Evolutionary conservation across 53 echinoderm and acorn worm species (phyloP), one percentile per base, ranked within the genome.

Genomic region (Paracentrotus lividus): DNA sequence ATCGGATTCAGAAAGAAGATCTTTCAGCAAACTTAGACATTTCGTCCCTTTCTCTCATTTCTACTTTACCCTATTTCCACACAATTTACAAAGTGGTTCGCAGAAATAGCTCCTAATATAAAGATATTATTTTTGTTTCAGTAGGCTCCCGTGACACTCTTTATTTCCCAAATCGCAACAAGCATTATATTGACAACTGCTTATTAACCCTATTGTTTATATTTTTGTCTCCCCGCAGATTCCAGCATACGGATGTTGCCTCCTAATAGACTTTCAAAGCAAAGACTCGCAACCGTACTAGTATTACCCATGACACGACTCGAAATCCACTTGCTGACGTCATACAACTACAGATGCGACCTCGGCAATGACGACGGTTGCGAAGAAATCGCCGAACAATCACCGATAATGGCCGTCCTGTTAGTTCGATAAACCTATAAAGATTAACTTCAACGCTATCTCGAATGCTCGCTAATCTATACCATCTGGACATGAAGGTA

Each of bases 401-500:
- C 68, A 53, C 15, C 90, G 34, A 51, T 75, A 0, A 9, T 31
- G 32, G 90, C 32, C 5, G 69, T 90, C n/a, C 38, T 72, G 7
- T 47, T 40, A 29, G 44, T 75, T 0, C 75, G 89, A 26, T 64
- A 89, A 8, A 27, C 27, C 20, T 49, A 45, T 20, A 42, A 44
- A 31, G 44, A 34, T 55, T 13, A 44, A 90, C 26, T 90, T 90
- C 90, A 67, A 27, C 34, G 52, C 29, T 90, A 90, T 53, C 90
- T 90, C 32, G 27, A 68, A 24, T 90, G 90, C 24, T 42, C 44
- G 21, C 69, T 16, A 6, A 49, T 47, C 23, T 72, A n/a, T 40
- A 12, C 54, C 20, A 9, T 3, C 12, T 64, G 66, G 65, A 23
- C 43, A 89, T 42, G 57, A 43, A 23, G 42, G 20, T 64, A 65